phyloP scores from a whole-genome alignment of 2,888 invertebrate genomes.

The Pediacus dermestoides region DNA sequence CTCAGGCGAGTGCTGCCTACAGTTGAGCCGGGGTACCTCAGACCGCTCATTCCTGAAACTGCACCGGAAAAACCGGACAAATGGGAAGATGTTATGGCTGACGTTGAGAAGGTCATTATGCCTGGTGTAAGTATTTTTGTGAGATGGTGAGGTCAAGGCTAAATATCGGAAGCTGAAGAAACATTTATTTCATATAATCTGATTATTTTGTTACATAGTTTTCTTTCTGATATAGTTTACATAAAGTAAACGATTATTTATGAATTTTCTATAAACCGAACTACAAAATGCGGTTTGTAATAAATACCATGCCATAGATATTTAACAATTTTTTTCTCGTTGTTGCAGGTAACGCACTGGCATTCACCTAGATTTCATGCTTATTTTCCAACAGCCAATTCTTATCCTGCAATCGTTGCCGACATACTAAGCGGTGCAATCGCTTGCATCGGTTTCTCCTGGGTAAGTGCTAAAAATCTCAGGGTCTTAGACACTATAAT shows the following conservation, averaged over 20 bases:
- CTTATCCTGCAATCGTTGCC: constrained; percentile 89
- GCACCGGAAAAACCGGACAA: constrained; percentile 83
- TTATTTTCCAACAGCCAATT: constrained; percentile 91
- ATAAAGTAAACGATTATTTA: background rate
- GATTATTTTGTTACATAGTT: too few species aligned
- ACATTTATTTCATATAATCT: too few species aligned
- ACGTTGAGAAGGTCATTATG: constrained; percentile 94
- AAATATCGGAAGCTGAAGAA: constrained; percentile 3
- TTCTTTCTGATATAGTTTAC: background rate
- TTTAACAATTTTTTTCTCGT: constrained; percentile 11
- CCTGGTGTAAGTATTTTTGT: constrained; percentile 67
- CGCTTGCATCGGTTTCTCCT: constrained; percentile 93
- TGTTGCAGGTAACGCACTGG: constrained; percentile 80
- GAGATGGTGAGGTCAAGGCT: background rate
- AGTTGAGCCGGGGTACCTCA: constrained; percentile 91
- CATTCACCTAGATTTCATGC: constrained; percentile 94
- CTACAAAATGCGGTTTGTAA: background rate
- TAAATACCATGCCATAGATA: background rate
- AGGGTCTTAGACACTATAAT: too few species aligned
- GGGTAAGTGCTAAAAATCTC: constrained; percentile 68
- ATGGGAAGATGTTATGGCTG: constrained; percentile 89
- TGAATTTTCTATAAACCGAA: background rate
- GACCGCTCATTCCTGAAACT: constrained; percentile 76
- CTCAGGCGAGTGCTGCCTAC: constrained; percentile 79
- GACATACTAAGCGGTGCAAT: constrained; percentile 94